Base-by-base conservation (phyloP, 2,113 vertebrate species). In the Scophthalmus maximus region DNA sequence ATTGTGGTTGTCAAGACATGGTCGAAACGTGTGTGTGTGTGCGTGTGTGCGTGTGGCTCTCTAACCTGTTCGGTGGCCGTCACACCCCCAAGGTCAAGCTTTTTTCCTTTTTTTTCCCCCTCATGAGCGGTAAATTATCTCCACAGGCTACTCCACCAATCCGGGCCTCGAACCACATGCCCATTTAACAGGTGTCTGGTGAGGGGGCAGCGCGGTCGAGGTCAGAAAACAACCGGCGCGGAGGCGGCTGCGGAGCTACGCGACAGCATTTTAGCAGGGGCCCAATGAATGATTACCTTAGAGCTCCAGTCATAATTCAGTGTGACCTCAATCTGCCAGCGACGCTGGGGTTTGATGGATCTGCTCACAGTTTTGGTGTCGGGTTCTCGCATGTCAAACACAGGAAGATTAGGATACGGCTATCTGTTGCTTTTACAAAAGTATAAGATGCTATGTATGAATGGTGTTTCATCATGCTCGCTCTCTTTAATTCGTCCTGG, bases 241-340 rank as follows among this genome's bases (percentile, higher is more conserved):
- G 58, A 75, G 73, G 76, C 22, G 76, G 74, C 85, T 58, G 75
- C 53, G 2, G 82, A 77, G 82, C 55, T 9, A 63, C 56, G 38
- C 73, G n/a, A 60, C 84, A 66, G 75, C 79, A 65, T 85, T 88
- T 88, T 88, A 76, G 86, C 86, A 57, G 66, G 61, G 58, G 65
- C 73, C 87, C 89, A 87, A 87, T 94, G 93, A 94, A 85, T 91
- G 94, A 93, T 94, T 88, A 92, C 92, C 91, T 89, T 79, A 10
- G 66, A 87, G 93, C 91, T 82, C 79, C 74, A 90, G 82, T 91
- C 92, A 94, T 94, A 94, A 94, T 93, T 94, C 94, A 94, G 85
- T 52, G 25, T 93, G 93, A 94, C 94, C 94, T 94, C 92, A 93
- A 94, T 94, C 87, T 94, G 93, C 91, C 93, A 93, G 74, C 75